These are phyloP conservation scores for Dasysyrphus tricinctus DNA, from an alignment of 2,888 invertebrate species.

Conservation along the genomic window DNA sequence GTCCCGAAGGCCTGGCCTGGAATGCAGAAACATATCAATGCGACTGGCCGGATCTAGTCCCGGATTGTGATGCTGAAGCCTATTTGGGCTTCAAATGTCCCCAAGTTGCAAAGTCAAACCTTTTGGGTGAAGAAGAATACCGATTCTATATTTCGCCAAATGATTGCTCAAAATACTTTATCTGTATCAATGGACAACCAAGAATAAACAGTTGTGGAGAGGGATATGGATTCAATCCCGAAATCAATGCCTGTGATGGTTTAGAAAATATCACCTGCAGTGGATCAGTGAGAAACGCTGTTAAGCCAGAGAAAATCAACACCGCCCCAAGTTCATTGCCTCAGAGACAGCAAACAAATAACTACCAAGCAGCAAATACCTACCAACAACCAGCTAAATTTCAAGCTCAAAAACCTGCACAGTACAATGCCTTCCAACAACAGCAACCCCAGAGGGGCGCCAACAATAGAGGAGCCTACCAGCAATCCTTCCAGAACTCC, in stretches of 20 bases:
- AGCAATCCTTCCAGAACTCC: constrained; percentile 8
- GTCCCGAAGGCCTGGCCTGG: constrained; percentile 93
- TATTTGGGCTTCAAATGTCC: constrained; percentile 92
- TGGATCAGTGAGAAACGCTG: constrained; percentile 74
- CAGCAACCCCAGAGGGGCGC: constrained; percentile 45
- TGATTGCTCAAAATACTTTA: constrained; percentile 91
- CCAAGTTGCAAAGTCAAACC: constrained; percentile 83
- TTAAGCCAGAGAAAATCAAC: constrained; percentile 41
- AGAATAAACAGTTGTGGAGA: constrained; percentile 90
- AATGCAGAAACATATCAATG: constrained; percentile 89
- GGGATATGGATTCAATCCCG: constrained; percentile 90
- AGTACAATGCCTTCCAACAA: constrained; percentile 32
- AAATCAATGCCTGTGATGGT: constrained; percentile 89
- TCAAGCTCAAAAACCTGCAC: constrained; percentile 23
- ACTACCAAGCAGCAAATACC: constrained; percentile 15
- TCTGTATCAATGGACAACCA: constrained; percentile 90
- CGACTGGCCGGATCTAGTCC: constrained; percentile 94
- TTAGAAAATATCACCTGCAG: constrained; percentile 92
- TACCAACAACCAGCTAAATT: constrained; percentile 20
- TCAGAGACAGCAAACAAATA: constrained; percentile 7
- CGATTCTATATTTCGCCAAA: constrained; percentile 84
- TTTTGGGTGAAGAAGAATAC: constrained; percentile 84
- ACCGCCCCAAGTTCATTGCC: constrained; percentile 5
- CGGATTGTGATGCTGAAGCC: constrained; percentile 92
- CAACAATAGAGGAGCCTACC: constrained; percentile 8